phyloP scores from a whole-genome alignment of 2,888 invertebrate species.

The Sphecodes monilicornis region DNA sequence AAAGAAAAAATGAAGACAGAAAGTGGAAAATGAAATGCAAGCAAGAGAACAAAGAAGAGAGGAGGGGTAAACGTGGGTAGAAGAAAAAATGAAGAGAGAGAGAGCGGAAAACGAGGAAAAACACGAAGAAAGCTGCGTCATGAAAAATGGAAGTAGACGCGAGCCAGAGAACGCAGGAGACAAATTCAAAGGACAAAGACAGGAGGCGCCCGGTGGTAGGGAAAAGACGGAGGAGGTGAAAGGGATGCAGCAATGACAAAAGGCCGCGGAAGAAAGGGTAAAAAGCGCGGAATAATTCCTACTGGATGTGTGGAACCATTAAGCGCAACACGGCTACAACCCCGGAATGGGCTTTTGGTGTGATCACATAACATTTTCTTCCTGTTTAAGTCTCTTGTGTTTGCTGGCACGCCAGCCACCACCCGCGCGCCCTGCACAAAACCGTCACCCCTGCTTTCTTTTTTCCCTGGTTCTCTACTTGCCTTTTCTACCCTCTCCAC shows the following conservation, averaged over 20 bases:
- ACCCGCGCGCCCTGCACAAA: constrained; percentile 36
- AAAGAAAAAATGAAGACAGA: background rate
- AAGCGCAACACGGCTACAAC: constrained; percentile 70
- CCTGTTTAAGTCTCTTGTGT: constrained; percentile 50
- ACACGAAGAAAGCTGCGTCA: background rate
- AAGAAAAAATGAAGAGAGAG: background rate
- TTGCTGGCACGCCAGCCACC: constrained; percentile 13
- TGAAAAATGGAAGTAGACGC: background rate
- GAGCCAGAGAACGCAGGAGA: constrained; percentile 16
- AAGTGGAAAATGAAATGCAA: background rate
- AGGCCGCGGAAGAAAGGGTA: constrained; percentile 57
- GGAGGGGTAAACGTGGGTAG: background rate
- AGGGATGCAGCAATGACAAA: constrained; percentile 27
- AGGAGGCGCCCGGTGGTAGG: constrained; percentile 9
- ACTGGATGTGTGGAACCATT: constrained; percentile 72
- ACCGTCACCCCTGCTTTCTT: constrained; percentile 38
- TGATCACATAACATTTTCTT: constrained; percentile 68
- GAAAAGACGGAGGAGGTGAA: constrained; percentile 21
- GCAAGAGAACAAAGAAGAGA: background rate
- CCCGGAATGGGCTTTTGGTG: constrained; percentile 70
- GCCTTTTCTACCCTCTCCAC: background rate
- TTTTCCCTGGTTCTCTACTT: background rate
- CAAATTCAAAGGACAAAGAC: constrained; percentile 42
- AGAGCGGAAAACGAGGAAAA: background rate
- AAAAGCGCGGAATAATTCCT: constrained; percentile 71